Evolutionary conservation across 2,888 invertebrate species (phyloP).

Genomic region (Zygaena filipendulae): DNA sequence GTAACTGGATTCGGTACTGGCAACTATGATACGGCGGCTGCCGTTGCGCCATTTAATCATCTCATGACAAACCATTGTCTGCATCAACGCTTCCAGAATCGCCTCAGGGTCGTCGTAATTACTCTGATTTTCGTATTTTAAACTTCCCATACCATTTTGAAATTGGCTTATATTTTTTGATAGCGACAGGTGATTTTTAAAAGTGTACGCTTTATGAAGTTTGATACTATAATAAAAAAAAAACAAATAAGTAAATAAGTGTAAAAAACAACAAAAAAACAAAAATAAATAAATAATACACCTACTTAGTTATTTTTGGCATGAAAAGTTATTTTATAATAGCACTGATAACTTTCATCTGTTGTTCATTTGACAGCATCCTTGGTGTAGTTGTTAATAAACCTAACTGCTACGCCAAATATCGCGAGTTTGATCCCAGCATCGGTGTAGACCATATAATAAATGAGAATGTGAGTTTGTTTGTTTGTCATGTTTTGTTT

Average conservation of each 20-base stretch:
- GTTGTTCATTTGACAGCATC: no score
- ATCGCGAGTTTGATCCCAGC: no score
- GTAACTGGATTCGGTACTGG: conserved; percentile 83
- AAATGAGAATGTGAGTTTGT: no score
- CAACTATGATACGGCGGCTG: conserved; percentile 78
- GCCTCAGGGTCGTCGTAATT: conserved; percentile 83
- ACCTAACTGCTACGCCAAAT: no score
- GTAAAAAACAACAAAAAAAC: conserved; percentile 1
- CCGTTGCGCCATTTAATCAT: conserved; percentile 80
- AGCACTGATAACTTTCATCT: no score
- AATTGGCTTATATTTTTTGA: conserved; percentile 64
- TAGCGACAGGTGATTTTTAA: conserved; percentile 77
- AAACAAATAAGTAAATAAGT: conserved; percentile 1
- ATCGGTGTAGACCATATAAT: no score
- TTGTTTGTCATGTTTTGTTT: no score
- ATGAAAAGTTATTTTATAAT: no score
- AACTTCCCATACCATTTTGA: conserved; percentile 26
- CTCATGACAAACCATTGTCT: conserved; percentile 77
- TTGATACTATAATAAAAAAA: conserved; percentile 64
- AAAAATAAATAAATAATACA: no score
- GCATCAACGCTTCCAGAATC: conserved; percentile 89
- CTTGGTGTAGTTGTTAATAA: no score
- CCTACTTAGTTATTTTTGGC: no score
- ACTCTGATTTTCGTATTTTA: conserved; percentile 33
- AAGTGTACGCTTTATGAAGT: conserved; percentile 59